Percentiles rank a stretch among this genome's conserved stretches.
Evolutionary conservation across 2,113 vertebrate species (phyloP).

Genomic region (Plotosus lineatus): DNA sequence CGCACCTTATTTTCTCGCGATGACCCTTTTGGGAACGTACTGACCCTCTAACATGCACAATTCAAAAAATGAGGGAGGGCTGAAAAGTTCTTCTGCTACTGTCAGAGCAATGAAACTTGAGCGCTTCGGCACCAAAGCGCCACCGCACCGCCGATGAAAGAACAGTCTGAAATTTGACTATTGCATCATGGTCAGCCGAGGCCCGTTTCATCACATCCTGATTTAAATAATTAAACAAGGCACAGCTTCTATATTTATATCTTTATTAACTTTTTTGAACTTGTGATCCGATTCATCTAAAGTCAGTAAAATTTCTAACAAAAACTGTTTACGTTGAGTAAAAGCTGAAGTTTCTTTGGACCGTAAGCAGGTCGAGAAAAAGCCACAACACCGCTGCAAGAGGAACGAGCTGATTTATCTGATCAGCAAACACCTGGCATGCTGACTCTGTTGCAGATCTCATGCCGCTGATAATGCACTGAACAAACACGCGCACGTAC

Average conservation of each 20-base stretch:
- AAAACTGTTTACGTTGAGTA: neutral
- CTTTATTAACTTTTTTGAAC: neutral
- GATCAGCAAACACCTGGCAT: conserved; percentile 20
- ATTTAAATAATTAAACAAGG: too few species aligned
- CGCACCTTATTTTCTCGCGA: neutral
- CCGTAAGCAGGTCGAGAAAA: neutral
- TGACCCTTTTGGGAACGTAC: neutral
- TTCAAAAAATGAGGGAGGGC: too few species aligned
- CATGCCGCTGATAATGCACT: neutral
- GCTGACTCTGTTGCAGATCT: neutral
- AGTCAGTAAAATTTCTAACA: neutral
- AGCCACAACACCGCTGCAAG: neutral
- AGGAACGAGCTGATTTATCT: neutral
- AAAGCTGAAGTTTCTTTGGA: neutral
- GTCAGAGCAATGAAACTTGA: too few species aligned
- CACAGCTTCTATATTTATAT: too few species aligned
- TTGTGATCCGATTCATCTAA: neutral
- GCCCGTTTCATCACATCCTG: too few species aligned
- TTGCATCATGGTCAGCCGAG: too few species aligned
- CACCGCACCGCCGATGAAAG: too few species aligned
- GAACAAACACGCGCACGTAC: conserved; percentile 15
- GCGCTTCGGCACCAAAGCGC: too few species aligned
- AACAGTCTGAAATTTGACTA: too few species aligned
- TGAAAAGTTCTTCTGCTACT: too few species aligned
- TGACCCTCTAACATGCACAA: too few species aligned